Evolutionary conservation across 2,888 invertebrate genomes (phyloP), one percentile per base, ranked within the genome.

Genomic region (Coleophora deauratella): DNA sequence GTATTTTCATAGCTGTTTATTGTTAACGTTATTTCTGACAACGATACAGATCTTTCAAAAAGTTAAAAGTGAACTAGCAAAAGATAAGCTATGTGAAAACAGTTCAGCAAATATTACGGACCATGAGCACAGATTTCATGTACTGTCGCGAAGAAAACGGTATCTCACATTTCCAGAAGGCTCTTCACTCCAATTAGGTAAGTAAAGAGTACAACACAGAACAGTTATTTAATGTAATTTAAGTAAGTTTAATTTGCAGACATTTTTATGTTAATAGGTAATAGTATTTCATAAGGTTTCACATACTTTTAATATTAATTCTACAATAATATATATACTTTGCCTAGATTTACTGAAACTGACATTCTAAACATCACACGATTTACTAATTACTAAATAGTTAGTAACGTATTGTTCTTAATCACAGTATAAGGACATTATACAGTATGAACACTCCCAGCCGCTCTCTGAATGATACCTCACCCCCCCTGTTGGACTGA

Each of bases 111-210:
- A 59, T 47, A 61, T 50, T 31, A 61, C 54, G 37, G 55, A 50
- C 51, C 68, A 65, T 57, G 60, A 55, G 21, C 6, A 31, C 11
- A 67, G 61, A 54, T 51, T 68, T 7, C 31, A 31, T 7, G 9
- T 31, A 37, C 61, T 88, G 57, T 88, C 88, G 28, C 77, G 89
- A 52, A 76, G 79, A 55, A 88, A 88, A 67, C 85, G 89, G 62
- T 89, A 86, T 66, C 59, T 89, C 60, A 75, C 86, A 57, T 89
- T 89, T 69, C 89, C 89, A 38, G 87, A 87, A 50, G 89, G 89
- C 44, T 88, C 88, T 60, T 89, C 89, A 44, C 59, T 89, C 45
- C 89, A 89, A 77, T 84, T 90, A 58, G 87, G 88, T 88, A 60
- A 57, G 79, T 72, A 54, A 54, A 47, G 44, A 50, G 32, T 2